These are phyloP conservation scores for Corythucha ciliata DNA, from an alignment of 2,888 invertebrate species.

Conservation along the genomic window DNA sequence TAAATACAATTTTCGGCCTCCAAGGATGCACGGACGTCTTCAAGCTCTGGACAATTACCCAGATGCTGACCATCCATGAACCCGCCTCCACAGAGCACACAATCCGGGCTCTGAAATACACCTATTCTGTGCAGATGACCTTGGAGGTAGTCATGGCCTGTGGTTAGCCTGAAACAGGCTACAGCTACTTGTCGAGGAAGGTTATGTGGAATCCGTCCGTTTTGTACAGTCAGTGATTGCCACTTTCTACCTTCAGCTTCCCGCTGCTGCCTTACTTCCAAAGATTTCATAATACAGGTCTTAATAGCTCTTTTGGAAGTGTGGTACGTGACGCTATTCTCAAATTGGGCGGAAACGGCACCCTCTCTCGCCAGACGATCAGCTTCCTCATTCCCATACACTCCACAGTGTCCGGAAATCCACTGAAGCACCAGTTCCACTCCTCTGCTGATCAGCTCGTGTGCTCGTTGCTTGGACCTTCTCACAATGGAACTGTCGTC, in stretches of 20 bases:
- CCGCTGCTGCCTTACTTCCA: conserved; percentile 6
- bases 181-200: conserved; percentile 9
- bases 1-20: conserved; percentile 11
- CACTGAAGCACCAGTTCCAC: conserved; percentile 6
- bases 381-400: conserved; percentile 8
- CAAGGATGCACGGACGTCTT: conserved; percentile 11
- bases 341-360: conserved; percentile 3
- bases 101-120: conserved; percentile 5
- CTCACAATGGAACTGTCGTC: conserved; percentile 8
- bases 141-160: conserved; percentile 7
- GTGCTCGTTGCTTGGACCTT: background rate
- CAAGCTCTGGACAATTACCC: conserved; percentile 2
- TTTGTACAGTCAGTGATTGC: conserved; percentile 7
- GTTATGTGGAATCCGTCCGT: conserved; percentile 5
- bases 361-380: conserved; percentile 7
- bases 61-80: conserved; percentile 9
- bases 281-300: background rate
- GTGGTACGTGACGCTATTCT: background rate
- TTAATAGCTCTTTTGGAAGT: conserved; percentile 4
- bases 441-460: background rate
- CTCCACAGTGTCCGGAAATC: conserved; percentile 10
- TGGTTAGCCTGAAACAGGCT: conserved; percentile 5
- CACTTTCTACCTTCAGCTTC: conserved; percentile 8
- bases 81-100: conserved; percentile 4
- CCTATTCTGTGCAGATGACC: conserved; percentile 8